Evolutionary conservation across 2,113 vertebrate species (phyloP), one percentile per base, ranked within the genome.

Genomic region (Lota lota): DNA sequence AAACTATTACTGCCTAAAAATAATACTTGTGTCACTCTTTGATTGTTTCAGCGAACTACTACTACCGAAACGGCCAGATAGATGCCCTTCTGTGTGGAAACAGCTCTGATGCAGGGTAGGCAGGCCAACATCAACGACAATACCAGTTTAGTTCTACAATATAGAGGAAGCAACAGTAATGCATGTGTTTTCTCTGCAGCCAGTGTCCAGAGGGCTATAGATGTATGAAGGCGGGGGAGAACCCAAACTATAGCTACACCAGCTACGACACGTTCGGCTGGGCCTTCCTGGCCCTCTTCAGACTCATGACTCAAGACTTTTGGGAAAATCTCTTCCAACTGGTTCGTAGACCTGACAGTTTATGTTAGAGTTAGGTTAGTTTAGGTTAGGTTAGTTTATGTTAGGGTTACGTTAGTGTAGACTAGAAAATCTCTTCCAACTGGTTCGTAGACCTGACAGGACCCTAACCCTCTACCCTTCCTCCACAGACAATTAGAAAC

Each of bases 291-390:
- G 73, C 96, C 28, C 93, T 97, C 40, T 96, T 99, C 85, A 93
- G 97, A 72, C 93, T 99, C 63, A 98, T 98, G 95, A 98, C 97
- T 0, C 96, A 97, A 84, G 97, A 99, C 87, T 99, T 81, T 64
- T 99, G 97, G 97, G 97, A 99, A 83, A 96, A 98, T 80, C 94
- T 99, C 59, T 98, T 98, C 83, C 95, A 96, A 19, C 87, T 98
- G 94, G 97, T 99, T 60, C 19, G 58, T 89, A 67, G 28, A 33
- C 28, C 28, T n/a, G n/a, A n/a, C n/a, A n/a, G n/a, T n/a, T n/a
- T n/a, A n/a, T n/a, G n/a, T n/a, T n/a, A n/a, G n/a, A n/a, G n/a
- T n/a, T n/a, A n/a, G n/a, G n/a, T n/a, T n/a, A n/a, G n/a, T n/a
- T n/a, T n/a, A n/a, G n/a, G n/a, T n/a, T n/a, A n/a, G n/a, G n/a